Base-by-base conservation (phyloP, 92 coral and sea anemone genomes). In the Parazoanthus atlanticus region DNA sequence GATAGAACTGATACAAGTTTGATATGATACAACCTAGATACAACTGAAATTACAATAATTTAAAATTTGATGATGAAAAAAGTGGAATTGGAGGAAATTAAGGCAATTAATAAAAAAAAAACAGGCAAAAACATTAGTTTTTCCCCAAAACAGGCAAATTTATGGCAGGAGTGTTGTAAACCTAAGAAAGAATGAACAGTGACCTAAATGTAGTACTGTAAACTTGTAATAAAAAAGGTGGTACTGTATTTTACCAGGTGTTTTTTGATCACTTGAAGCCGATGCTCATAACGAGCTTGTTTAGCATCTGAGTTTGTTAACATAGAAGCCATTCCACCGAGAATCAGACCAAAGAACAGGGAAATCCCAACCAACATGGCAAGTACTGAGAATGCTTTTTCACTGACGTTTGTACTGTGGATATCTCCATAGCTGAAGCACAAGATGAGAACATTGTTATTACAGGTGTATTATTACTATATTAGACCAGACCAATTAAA, bases 291-390 rank as follows among this genome's bases (percentile, higher is more conserved):
- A 64, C 93, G 91, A 66, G 96, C 94, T 90, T 94, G 91, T 46
- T 83, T 89, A 25, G 98, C 89, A 82, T 93, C 96, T 38, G 87
- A 89, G 93, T 95, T 95, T 17, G 96, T 95, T 85, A 95, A 52
- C 93, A 95, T 95, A 25, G 98, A 95, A 25, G 98, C 94, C 93
- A 95, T 91, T 69, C 98, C 94, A 41, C 98, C 98, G 76, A 95
- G 93, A 65, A 95, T 93, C n/a, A 95, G 91, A 23, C 98, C 98
- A 79, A 93, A 95, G 79, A 95, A 95, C 75, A 93, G 47, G 16
- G 93, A 91, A 69, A 93, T 93, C 31, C 98, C 98, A 49, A 84
- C 84, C 89, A 95, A 67, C 98, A 95, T 95, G 61, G 96, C 94
- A 65, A 90, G 30, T 4, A 88, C 83, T 1, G 98, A 89, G 76